A percentile compares a stretch with the other conserved stretches of the same genome.
These are phyloP conservation scores for Meta bourneti DNA, from an alignment of 2,888 invertebrate species.

Conservation along the genomic window DNA sequence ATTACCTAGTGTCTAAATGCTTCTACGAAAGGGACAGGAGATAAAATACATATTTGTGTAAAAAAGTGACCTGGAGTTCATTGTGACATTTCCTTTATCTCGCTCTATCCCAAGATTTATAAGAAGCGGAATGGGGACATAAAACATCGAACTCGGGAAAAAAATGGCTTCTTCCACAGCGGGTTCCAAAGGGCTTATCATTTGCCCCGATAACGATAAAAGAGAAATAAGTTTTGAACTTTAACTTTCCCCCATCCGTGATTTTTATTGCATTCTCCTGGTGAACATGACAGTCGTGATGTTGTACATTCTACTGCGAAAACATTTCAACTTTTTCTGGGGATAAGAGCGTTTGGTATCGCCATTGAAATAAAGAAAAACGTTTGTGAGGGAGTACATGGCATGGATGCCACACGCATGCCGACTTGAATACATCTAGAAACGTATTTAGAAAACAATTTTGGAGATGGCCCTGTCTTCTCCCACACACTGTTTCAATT, in stretches of 20 bases:
- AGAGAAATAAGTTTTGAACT: slow-evolving; percentile 1
- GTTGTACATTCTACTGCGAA: background rate
- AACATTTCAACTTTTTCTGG: background rate
- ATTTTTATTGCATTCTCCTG: background rate
- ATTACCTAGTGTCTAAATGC: background rate
- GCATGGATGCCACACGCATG: no score
- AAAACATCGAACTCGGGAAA: background rate
- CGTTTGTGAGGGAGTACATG: no score
- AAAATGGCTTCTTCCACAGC: background rate
- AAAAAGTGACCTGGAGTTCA: background rate
- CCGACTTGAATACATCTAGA: no score
- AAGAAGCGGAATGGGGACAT: background rate
- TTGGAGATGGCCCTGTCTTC: no score
- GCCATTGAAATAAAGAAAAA: background rate
- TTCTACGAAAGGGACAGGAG: background rate
- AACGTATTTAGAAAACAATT: no score
- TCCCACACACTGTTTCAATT: no score
- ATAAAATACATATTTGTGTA: background rate
- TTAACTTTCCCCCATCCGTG: background rate
- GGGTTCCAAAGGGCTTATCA: background rate
- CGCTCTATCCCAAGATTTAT: background rate
- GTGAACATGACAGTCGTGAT: background rate
- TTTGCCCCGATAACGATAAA: background rate
- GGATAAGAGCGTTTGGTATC: background rate
- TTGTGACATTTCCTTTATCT: background rate